Percentiles rank a stretch among this genome's conserved stretches.
Conservation (phyloP, 2,888 invertebrate genomes). For the Alviniconcha strummeri region DNA sequence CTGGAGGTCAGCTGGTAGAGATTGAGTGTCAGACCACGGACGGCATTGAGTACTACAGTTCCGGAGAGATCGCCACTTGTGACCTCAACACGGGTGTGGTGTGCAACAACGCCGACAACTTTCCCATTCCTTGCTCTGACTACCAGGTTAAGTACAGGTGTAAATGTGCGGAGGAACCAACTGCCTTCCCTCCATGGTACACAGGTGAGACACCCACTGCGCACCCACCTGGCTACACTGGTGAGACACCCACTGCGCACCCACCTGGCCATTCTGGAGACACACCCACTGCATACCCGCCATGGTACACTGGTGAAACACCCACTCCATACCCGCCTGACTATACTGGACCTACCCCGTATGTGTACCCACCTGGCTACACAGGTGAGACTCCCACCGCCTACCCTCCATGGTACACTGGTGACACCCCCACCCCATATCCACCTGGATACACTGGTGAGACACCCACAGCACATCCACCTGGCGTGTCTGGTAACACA, state of each 20-base stretch:
- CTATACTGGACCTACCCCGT: too few relatives aligned
- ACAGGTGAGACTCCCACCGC: neutral
- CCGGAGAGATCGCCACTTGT: conserved; percentile 59
- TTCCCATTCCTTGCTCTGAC: conserved; percentile 57
- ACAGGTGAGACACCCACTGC: conserved; percentile 5
- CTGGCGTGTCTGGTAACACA: neutral
- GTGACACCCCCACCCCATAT: too few relatives aligned
- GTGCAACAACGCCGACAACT: conserved; percentile 76
- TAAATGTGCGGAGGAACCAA: conserved; percentile 74
- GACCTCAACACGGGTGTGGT: conserved; percentile 81
- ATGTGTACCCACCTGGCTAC: neutral
- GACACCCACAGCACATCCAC: conserved; percentile 4
- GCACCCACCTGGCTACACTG: conserved; percentile 7
- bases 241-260: conserved; percentile 12
- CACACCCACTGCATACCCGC: neutral
- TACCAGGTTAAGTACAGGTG: conserved; percentile 68
- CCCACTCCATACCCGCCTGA: neutral
- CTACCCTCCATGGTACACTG: too few relatives aligned
- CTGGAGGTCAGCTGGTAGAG: conserved; percentile 48
- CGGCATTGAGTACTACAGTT: conserved; percentile 50
- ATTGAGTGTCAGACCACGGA: conserved; percentile 60
- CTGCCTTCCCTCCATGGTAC: neutral
- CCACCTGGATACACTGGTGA: neutral
- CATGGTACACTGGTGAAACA: neutral
- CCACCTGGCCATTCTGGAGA: conserved; percentile 65